Percentiles rank a stretch among this genome's conserved stretches.
These are phyloP conservation scores for Myotis pilosus DNA, from an alignment of 2,797 vertebrate genomes.

Conservation along the genomic window DNA sequence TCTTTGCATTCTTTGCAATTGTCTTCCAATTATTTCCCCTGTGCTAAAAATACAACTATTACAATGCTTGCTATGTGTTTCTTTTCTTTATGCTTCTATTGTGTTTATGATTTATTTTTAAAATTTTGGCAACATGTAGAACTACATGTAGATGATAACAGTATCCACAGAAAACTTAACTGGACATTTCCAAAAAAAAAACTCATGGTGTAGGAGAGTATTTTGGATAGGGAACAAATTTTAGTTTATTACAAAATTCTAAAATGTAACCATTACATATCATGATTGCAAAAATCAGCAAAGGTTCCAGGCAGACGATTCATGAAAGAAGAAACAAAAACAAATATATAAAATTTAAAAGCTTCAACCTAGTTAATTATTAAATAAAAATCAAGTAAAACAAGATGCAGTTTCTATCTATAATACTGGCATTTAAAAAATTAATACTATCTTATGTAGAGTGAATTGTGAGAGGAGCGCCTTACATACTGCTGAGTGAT, in stretches of 20 bases:
- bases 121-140: not conserved
- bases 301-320: not conserved
- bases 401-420: not conserved
- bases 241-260: not conserved
- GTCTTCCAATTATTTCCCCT: not conserved
- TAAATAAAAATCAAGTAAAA: conserved; percentile 2
- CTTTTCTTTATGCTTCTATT: not conserved
- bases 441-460: not conserved
- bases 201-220: not conserved
- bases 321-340: not conserved
- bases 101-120: conserved; percentile 26
- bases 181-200: not conserved
- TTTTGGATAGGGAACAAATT: not conserved
- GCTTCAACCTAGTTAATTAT: not conserved
- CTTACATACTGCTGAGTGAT: not conserved
- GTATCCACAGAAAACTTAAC: not conserved
- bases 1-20: not conserved
- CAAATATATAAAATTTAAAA: not conserved
- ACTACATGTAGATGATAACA: not conserved
- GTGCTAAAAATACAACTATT: not conserved
- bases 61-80: not conserved
- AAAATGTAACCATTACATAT: not conserved
- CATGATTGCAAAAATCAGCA: not conserved
- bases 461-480: not conserved
- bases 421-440: not conserved